Base-by-base conservation (phyloP, 92 coral and sea anemone species). In the Parazoanthus atlanticus region DNA sequence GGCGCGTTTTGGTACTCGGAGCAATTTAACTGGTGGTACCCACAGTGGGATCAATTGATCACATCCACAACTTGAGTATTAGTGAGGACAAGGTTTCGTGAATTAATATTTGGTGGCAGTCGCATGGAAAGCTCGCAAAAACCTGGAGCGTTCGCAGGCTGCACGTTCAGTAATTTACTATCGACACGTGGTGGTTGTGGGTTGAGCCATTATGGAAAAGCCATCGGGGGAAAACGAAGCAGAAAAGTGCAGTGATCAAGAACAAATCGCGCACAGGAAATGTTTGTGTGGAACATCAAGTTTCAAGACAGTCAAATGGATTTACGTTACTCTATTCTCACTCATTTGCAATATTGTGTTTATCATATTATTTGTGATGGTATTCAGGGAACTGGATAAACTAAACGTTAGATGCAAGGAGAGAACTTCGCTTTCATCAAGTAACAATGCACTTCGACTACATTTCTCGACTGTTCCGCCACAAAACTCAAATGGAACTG, bases 1-100 rank as follows among this genome's bases (percentile, higher is more conserved):
- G 98, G 98, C 98, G 98, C 94, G 98, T 82, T 92, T 92, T 89
- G 74, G 86, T 86, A 73, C 92, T 89, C 82, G 88, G 92, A 85
- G 86, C 85, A 56, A 76, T 91, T 80, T 89, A 84, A 89, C 92
- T 91, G 94, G 89, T 91, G 90, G 76, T 80, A 72, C 85, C 47
- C 79, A 38, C 72, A 89, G 88, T 64, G 76, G 88, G 91, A 85
- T 82, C 78, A 76, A 73, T 46, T 87, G 88, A 80, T 58, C 88
- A 84, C 41, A 71, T 46, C 78, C 67, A 84, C 78, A 43, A 84
- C 29, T 84, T 72, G 84, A 89, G 92, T 77, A 40, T 81, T 21
- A 72, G 88, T 89, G 90, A 75, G 88, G 75, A 71, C 81, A 54
- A 61, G 78, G 40, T 9, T 43, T 84, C 67, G 87, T 30, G 77